Conservation (phyloP, 2,888 invertebrate species). For the Ectropis crepuscularia region DNA sequence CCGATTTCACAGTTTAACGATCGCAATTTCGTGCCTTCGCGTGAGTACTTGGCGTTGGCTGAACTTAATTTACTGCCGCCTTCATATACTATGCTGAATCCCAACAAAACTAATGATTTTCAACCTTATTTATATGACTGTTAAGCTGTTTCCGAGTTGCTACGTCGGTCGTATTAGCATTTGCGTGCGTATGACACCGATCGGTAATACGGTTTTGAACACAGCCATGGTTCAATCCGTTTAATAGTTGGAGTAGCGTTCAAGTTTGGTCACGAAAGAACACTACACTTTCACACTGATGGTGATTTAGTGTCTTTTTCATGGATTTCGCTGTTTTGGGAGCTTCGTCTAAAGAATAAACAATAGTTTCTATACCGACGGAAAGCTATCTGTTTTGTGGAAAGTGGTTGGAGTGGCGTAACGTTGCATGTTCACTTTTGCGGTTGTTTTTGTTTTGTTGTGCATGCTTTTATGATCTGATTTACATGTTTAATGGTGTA, state of each 20-base stretch:
- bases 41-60: constrained; percentile 13
- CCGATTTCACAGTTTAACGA: constrained; percentile 4
- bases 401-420: constrained; percentile 9
- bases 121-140: not conserved
- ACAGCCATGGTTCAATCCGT: constrained; percentile 31
- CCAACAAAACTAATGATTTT: not conserved
- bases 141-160: not conserved
- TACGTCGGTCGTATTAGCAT: constrained; percentile 7
- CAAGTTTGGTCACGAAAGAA: constrained; percentile 27
- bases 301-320: constrained; percentile 31
- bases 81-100: constrained; percentile 13
- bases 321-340: constrained; percentile 18
- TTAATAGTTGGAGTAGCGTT: constrained; percentile 28
- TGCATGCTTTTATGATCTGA: constrained; percentile 16
- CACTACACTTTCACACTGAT: constrained; percentile 22
- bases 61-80: constrained; percentile 25
- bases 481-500: not conserved
- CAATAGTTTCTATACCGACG: constrained; percentile 1
- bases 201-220: constrained; percentile 29
- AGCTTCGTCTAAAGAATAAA: constrained; percentile 1
- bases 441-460: constrained; percentile 14
- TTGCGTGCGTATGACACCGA: constrained; percentile 33
- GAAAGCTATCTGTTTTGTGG: not conserved
- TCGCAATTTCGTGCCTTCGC: constrained; percentile 15
- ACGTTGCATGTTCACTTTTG: constrained; percentile 14